phyloP scores from a whole-genome alignment of 2,797 vertebrate genomes.

The Aplochiton taeniatus region DNA sequence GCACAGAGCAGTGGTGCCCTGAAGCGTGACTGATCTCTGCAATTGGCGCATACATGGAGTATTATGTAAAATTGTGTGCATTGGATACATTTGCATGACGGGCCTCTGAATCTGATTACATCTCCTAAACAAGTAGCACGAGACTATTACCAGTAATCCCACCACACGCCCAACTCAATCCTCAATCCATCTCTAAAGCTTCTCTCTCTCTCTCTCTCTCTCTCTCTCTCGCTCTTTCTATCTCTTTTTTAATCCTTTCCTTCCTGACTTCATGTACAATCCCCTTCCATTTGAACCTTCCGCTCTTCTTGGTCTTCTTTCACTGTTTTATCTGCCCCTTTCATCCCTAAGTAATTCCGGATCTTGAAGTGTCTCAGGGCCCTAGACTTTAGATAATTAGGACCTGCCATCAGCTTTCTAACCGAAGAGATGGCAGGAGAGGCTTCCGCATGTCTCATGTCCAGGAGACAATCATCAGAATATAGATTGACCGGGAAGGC shows the following conservation, averaged over 20 bases:
- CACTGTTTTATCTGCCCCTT: slow-evolving; percentile 49
- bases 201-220: slow-evolving; percentile 36
- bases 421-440: slow-evolving; percentile 47
- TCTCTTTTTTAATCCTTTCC: slow-evolving; percentile 27
- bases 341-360: slow-evolving; percentile 57
- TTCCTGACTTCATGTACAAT: slow-evolving; percentile 22
- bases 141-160: slow-evolving; percentile 39
- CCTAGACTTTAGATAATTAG: slow-evolving; percentile 62
- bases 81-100: slow-evolving; percentile 52
- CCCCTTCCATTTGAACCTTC: slow-evolving; percentile 42
- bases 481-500: slow-evolving; percentile 36
- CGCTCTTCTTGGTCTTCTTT: slow-evolving; percentile 21
- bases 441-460: slow-evolving; percentile 45
- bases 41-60: slow-evolving; percentile 49
- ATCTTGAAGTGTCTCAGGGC: slow-evolving; percentile 56
- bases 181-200: too few species aligned
- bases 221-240: slow-evolving; percentile 35
- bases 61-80: slow-evolving; percentile 46
- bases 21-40: slow-evolving; percentile 58
- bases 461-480: slow-evolving; percentile 47
- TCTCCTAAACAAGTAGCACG: slow-evolving; percentile 40
- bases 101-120: slow-evolving; percentile 53
- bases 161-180: slow-evolving; percentile 19
- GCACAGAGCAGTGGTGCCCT: slow-evolving; percentile 48
- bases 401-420: slow-evolving; percentile 56